Evolutionary conservation across 2,113 vertebrate species (phyloP).

Genomic region (Corvus moneduloides): DNA sequence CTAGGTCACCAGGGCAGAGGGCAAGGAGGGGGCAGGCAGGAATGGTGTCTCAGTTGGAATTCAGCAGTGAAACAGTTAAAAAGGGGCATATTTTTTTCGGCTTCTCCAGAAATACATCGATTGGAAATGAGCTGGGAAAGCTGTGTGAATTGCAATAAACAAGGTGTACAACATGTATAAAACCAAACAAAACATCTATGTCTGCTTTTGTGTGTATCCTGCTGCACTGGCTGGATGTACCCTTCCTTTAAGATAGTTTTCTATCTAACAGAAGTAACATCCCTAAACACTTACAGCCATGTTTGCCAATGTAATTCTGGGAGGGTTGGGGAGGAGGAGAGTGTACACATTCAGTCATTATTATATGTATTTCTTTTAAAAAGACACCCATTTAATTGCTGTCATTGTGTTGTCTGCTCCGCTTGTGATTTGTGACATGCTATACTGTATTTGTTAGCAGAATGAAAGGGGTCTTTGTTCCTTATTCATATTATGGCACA

Average conservation of each 20-base stretch:
- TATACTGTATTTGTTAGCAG: conserved; percentile 59
- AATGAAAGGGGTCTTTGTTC: conserved; percentile 59
- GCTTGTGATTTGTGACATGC: conserved; percentile 55
- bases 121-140: background rate
- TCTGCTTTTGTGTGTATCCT: background rate
- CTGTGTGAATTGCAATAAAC: background rate
- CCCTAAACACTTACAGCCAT: background rate
- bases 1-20: background rate
- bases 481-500: background rate
- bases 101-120: background rate
- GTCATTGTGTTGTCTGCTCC: conserved; percentile 13
- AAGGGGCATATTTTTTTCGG: background rate
- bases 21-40: background rate
- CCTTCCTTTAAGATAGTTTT: background rate
- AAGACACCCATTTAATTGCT: conserved; percentile 29
- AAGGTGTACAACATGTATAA: background rate
- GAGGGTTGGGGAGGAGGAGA: background rate
- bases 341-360: background rate
- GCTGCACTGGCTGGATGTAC: background rate
- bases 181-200: background rate
- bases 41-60: background rate
- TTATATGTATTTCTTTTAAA: conserved; percentile 30
- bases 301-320: background rate
- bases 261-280: background rate
- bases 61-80: background rate